Evolutionary conservation across 2,113 vertebrate genomes (phyloP), one percentile per base, ranked within the genome.

Genomic region (Drymodes brunneopygia): DNA sequence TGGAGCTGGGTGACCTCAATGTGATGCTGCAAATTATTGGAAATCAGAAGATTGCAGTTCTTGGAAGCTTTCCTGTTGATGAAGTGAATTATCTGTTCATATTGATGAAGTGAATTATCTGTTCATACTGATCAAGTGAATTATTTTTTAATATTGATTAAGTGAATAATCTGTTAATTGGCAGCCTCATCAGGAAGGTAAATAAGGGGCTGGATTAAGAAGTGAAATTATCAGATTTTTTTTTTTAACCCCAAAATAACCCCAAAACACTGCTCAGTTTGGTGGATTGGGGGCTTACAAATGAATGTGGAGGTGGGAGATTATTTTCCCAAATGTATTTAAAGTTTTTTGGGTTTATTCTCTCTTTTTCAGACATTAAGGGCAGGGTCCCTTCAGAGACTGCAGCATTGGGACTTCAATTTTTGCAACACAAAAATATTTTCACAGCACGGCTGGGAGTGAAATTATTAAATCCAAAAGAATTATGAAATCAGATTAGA

Each of bases 21-120:
- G 12, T 29, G 87, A 82, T n/a, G 88, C 85, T 78, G 54, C 73
- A 93, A 64, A 89, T 97, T 42, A 95, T 95, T 97, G 94, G 96
- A 94, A 98, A 95, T 56, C 67, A 61, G 79, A 54, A 48, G 40
- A 79, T 35, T 93, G 94, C 42, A 92, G 17, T 96, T 97, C 94
- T 96, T 96, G 88, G 93, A 97, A 96, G 27, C 82, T 95, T 90
- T 56, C 38, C 9, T 38, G 11, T 9, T 38, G 38, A 38, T 38
- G 38, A 38, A 38, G 38, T 38, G 38, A 38, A 38, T 38, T 38
- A 38, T 38, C 38, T 38, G 38, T 38, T 56, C 38, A 38, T 38
- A 38, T 9, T 38, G 38, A 38, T 38, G 38, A 38, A 38, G 38
- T 38, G 38, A 38, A 38, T 38, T 38, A 38, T 38, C 38, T 38